Evolutionary conservation across 2,888 invertebrate species (phyloP).

Genomic region (Trichogramma dendrolimi): DNA sequence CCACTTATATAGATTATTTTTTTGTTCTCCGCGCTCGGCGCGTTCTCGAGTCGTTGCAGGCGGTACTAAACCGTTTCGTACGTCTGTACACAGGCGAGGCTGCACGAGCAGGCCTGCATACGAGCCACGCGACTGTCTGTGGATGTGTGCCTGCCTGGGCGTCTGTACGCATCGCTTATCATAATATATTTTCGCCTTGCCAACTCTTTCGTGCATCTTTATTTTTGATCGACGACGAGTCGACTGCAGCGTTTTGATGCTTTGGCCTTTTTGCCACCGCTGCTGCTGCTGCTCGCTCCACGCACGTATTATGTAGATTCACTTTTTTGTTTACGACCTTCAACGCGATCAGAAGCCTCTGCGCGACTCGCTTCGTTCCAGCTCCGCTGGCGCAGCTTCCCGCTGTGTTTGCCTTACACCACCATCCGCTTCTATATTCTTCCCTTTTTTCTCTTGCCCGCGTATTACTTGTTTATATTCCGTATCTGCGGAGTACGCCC

Average conservation of each 20-base stretch:
- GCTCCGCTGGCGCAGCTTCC: not conserved
- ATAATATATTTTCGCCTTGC: slow-evolving; percentile 27
- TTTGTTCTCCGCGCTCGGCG: not conserved
- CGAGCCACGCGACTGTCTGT: not conserved
- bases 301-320: slow-evolving; percentile 10
- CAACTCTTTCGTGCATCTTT: slow-evolving; percentile 18
- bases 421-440: not conserved
- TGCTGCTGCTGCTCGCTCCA: not conserved
- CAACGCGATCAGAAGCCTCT: not conserved
- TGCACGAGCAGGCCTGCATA: slow-evolving; percentile 1
- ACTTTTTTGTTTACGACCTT: slow-evolving; percentile 18
- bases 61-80: slow-evolving; percentile 26
- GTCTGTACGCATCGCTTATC: slow-evolving; percentile 25
- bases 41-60: not conserved
- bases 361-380: not conserved
- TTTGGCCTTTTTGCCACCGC: slow-evolving; percentile 6
- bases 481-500: too few relatives aligned
- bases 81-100: slow-evolving; percentile 17
- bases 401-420: not conserved
- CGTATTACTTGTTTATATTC: not conserved
- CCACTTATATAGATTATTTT: too few relatives aligned
- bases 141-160: not conserved
- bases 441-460: not conserved
- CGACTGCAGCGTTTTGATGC: slow-evolving; percentile 13
- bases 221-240: slow-evolving; percentile 24